Conservation (phyloP, 2,797 vertebrate species). For the Sphaeramia orbicularis region DNA sequence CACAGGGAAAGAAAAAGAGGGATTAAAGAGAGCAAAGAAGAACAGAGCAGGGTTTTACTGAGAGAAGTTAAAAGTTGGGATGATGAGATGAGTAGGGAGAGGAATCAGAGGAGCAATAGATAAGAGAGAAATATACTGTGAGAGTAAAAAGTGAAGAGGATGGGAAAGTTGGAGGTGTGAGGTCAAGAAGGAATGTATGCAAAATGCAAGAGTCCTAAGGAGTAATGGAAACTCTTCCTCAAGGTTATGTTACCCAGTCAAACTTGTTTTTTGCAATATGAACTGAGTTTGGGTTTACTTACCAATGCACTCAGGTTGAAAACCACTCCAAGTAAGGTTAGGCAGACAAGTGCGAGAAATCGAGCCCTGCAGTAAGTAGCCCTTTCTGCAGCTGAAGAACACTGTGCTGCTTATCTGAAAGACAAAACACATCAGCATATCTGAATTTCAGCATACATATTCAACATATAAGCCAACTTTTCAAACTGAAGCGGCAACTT, state of each 20-base stretch:
- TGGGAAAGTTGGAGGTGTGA: not conserved
- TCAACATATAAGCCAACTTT: not conserved
- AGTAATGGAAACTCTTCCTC: slow-evolving; percentile 6
- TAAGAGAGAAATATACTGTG: not conserved
- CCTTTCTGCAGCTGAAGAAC: slow-evolving; percentile 95
- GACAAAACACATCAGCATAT: slow-evolving; percentile 8
- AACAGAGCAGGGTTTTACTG: slow-evolving; percentile 1
- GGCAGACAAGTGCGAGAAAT: slow-evolving; percentile 96
- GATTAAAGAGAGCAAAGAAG: slow-evolving; percentile 27
- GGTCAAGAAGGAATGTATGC: slow-evolving; percentile 28
- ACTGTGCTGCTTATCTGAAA: slow-evolving; percentile 91
- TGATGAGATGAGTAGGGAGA: not conserved
- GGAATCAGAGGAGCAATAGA: slow-evolving; percentile 19
- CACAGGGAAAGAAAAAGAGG: not conserved
- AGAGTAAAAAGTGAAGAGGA: not conserved
- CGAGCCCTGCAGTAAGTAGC: slow-evolving; percentile 96
- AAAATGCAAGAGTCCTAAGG: not conserved
- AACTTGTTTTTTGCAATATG: slow-evolving; percentile 9
- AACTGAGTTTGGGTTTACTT: slow-evolving; percentile 65
- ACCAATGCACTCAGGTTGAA: slow-evolving; percentile 96
- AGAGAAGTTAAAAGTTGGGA: slow-evolving; percentile 18
- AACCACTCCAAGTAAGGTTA: slow-evolving; percentile 97
- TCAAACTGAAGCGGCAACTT: not conserved
- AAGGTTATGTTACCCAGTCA: slow-evolving; percentile 13
- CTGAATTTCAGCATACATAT: not conserved